Evolutionary conservation across 1,140 invertebrate species (phyloP).

Genomic region (Drosophila sucinea): DNA sequence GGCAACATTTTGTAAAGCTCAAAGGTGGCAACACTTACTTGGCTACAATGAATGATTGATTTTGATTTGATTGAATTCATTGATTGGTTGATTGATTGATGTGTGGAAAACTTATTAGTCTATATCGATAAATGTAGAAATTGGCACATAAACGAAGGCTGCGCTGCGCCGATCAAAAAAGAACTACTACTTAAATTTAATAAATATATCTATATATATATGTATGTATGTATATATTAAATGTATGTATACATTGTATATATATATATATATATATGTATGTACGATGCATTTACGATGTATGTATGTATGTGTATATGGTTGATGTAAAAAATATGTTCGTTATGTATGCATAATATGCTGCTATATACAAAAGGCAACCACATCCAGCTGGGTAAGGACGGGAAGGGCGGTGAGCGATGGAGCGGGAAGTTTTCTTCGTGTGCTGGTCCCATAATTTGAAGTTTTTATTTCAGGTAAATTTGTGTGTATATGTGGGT

Average conservation of each 20-base stretch:
- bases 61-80: constrained; percentile 33
- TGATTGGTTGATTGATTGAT: constrained; percentile 44
- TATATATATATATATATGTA: constrained; percentile 31
- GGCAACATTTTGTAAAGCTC: constrained; percentile 80
- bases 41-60: constrained; percentile 47
- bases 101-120: constrained; percentile 29
- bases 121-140: constrained; percentile 65
- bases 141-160: constrained; percentile 78
- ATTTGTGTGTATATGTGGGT: constrained; percentile 44
- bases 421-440: constrained; percentile 20
- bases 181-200: constrained; percentile 65
- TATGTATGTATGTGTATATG: constrained; percentile 32
- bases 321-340: constrained; percentile 41
- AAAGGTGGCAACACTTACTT: constrained; percentile 77
- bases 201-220: constrained; percentile 49
- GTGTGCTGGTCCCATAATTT: constrained; percentile 64
- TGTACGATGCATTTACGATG: constrained; percentile 1
- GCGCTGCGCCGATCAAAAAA: constrained; percentile 66
- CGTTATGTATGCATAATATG: constrained; percentile 33
- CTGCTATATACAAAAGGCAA: constrained; percentile 34
- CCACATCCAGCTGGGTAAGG: constrained; percentile 46
- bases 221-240: constrained; percentile 41
- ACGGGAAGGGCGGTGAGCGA: constrained; percentile 7
- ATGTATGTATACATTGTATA: constrained; percentile 50
- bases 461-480: constrained; percentile 60